A percentile compares a stretch with the other conserved stretches of the same genome.
These are phyloP conservation scores for Epizoanthus rinbou DNA, from an alignment of 92 coral and sea anemone genomes.

Conservation along the genomic window DNA sequence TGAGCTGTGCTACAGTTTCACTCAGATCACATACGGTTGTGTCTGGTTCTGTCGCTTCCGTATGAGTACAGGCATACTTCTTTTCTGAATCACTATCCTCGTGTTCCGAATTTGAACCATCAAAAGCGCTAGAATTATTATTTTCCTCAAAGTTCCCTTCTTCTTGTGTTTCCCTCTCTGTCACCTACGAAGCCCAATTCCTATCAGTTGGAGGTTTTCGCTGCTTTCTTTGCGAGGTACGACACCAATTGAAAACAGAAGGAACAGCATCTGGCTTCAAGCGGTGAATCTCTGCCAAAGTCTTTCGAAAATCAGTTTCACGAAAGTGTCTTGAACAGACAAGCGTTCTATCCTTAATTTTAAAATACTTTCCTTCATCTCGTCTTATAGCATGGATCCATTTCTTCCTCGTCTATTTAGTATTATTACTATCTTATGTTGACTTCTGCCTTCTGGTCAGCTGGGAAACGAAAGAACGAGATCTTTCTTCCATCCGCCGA, in stretches of 20 bases:
- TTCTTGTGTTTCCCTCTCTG: not conserved
- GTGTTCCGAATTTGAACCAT: not conserved
- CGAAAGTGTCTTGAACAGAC: not conserved
- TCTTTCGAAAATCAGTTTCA: too few relatives aligned
- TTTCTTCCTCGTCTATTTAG: not conserved
- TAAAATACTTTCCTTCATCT: conserved; percentile 27
- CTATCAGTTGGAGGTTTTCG: not conserved
- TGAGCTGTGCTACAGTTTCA: too few relatives aligned
- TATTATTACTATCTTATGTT: too few relatives aligned
- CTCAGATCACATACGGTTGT: not conserved
- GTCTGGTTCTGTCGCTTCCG: not conserved
- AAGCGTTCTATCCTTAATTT: not conserved
- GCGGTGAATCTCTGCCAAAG: too few relatives aligned
- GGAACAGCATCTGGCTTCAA: too few relatives aligned
- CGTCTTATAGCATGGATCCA: conserved; percentile 2
- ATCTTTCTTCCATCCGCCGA: not conserved
- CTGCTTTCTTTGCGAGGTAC: not conserved
- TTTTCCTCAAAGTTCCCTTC: not conserved
- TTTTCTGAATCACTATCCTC: not conserved
- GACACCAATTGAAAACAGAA: not conserved
- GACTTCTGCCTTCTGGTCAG: too few relatives aligned
- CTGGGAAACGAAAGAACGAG: not conserved
- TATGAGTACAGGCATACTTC: not conserved
- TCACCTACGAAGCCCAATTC: not conserved
- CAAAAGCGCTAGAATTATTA: not conserved